These are phyloP conservation scores for Pomacea maculata DNA, from an alignment of 1,140 invertebrate species.

Conservation along the genomic window DNA sequence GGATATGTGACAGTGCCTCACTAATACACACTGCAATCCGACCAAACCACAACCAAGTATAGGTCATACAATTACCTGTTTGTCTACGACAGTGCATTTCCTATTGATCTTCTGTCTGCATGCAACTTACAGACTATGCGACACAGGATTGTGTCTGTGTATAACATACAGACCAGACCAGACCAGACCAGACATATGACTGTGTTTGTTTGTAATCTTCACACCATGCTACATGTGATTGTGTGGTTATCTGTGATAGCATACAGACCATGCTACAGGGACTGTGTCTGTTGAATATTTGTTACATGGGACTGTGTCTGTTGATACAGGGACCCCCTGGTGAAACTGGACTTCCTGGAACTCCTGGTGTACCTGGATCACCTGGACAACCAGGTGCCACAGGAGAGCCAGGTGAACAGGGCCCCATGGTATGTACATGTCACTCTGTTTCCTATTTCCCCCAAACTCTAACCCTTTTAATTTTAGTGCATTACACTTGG, in stretches of 20 bases:
- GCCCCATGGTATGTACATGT: not conserved
- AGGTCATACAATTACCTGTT: no score
- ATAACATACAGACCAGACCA: not conserved
- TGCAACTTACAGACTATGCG: no score
- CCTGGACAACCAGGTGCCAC: conserved; percentile 18
- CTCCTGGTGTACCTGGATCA: conserved; percentile 8
- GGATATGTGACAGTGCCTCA: no score
- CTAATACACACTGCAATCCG: no score
- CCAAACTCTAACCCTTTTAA: no score
- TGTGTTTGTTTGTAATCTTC: not conserved
- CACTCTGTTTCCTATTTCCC: not conserved
- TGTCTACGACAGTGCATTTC: no score
- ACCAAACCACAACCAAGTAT: no score
- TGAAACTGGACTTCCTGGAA: conserved; percentile 18
- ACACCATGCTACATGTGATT: not conserved
- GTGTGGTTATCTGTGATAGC: not conserved
- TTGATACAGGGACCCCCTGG: not conserved
- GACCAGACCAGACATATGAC: not conserved
- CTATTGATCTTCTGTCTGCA: no score
- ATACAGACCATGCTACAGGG: no score
- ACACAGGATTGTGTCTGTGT: not conserved
- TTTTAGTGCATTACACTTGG: no score
- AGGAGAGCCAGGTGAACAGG: conserved; percentile 5
- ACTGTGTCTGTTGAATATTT: no score
- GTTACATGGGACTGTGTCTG: not conserved